Conservation (phyloP, 1,140 invertebrate species). For the Drosophila sulfurigaster region DNA sequence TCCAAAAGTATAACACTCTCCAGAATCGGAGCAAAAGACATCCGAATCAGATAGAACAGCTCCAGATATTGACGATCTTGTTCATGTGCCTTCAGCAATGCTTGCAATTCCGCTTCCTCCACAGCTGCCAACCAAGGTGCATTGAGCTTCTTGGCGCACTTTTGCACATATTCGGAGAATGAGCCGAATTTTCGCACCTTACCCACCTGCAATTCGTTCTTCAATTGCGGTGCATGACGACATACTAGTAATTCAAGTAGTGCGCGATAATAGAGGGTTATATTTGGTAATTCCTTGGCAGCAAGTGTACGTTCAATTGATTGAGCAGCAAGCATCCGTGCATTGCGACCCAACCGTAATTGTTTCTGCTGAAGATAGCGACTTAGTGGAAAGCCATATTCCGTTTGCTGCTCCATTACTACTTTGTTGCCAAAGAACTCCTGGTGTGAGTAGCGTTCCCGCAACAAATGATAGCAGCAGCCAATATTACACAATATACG, state of each 20-base stretch:
- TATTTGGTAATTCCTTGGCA: constrained; percentile 86
- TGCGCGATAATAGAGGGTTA: constrained; percentile 90
- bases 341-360: constrained; percentile 90
- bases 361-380: constrained; percentile 86
- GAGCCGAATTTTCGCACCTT: constrained; percentile 86
- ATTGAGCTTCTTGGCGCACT: constrained; percentile 85
- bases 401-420: constrained; percentile 57
- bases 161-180: constrained; percentile 89
- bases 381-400: constrained; percentile 89
- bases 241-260: constrained; percentile 89
- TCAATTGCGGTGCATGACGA: constrained; percentile 67
- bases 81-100: constrained; percentile 85
- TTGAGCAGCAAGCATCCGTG: constrained; percentile 93
- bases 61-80: constrained; percentile 88
- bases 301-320: constrained; percentile 89
- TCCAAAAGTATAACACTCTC: constrained; percentile 95
- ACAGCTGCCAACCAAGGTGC: constrained; percentile 56
- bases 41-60: constrained; percentile 92
- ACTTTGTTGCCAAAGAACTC: constrained; percentile 74
- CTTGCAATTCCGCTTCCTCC: constrained; percentile 83
- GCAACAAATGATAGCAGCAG: constrained; percentile 95
- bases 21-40: constrained; percentile 92
- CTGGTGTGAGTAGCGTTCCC: constrained; percentile 86
- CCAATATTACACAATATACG: constrained; percentile 91
- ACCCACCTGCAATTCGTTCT: constrained; percentile 74